Conservation (phyloP, 2,113 vertebrate genomes). For the Larimichthys crocea region DNA sequence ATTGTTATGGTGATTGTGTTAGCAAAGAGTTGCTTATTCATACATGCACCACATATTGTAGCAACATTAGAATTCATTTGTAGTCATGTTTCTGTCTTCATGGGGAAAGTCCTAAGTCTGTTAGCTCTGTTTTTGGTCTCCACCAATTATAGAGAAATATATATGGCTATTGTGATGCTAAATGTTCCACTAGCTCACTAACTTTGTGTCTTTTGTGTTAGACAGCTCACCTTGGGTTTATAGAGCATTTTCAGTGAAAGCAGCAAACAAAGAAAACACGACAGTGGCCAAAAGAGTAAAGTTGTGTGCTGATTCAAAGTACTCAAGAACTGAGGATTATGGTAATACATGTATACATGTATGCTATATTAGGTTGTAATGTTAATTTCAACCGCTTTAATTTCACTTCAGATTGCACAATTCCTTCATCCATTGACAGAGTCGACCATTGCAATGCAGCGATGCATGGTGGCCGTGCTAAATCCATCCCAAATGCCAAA, state of each 20-base stretch:
- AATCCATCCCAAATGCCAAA: conserved; percentile 14
- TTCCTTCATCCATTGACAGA: neutral
- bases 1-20: neutral
- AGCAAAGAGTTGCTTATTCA: neutral
- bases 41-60: neutral
- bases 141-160: neutral
- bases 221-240: neutral
- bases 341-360: neutral
- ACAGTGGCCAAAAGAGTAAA: neutral
- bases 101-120: neutral
- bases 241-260: neutral
- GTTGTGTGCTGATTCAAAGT: neutral
- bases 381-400: neutral
- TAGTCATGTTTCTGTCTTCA: neutral
- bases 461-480: neutral
- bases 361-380: no score
- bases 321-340: neutral
- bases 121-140: neutral
- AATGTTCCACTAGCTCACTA: neutral
- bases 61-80: neutral
- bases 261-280: neutral
- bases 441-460: neutral
- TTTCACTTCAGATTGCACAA: neutral
- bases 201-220: neutral
- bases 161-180: neutral